phyloP scores from a whole-genome alignment of 2,888 invertebrate genomes.

The Hymenopus coronatus region DNA sequence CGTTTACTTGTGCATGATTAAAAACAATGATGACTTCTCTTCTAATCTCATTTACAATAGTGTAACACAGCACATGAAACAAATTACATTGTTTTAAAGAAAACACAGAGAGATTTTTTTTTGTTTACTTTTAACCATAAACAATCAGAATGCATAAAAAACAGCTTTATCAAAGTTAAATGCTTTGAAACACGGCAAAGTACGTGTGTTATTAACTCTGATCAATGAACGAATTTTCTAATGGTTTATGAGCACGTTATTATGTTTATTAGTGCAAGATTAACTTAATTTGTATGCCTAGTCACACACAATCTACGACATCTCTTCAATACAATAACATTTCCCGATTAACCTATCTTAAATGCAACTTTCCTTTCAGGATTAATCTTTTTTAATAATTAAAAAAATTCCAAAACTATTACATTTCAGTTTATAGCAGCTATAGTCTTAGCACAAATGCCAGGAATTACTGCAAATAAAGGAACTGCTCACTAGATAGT shows the following conservation, averaged over 20 bases:
- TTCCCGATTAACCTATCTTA: background rate
- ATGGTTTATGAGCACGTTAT: background rate
- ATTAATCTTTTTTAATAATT: slow-evolving; percentile 12
- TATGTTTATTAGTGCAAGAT: background rate
- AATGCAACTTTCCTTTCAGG: background rate
- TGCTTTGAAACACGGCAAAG: background rate
- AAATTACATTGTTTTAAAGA: background rate
- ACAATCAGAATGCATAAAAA: background rate
- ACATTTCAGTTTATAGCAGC: slow-evolving; percentile 28
- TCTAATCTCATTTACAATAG: background rate
- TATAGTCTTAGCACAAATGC: slow-evolving; percentile 23
- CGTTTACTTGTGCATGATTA: slow-evolving; percentile 7
- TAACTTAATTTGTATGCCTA: background rate
- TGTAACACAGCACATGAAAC: background rate
- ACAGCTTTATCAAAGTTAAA: background rate
- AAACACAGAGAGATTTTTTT: background rate
- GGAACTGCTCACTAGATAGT: background rate
- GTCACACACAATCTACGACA: slow-evolving; percentile 15
- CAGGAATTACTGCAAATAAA: slow-evolving; percentile 12
- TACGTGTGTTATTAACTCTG: background rate
- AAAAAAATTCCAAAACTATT: slow-evolving; percentile 29
- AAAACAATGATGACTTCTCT: background rate
- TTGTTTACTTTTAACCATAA: background rate
- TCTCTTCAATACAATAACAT: background rate
- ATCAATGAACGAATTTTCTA: background rate